Base-by-base conservation (phyloP, 2,113 vertebrate species). In the Pyxicephalus adspersus region DNA sequence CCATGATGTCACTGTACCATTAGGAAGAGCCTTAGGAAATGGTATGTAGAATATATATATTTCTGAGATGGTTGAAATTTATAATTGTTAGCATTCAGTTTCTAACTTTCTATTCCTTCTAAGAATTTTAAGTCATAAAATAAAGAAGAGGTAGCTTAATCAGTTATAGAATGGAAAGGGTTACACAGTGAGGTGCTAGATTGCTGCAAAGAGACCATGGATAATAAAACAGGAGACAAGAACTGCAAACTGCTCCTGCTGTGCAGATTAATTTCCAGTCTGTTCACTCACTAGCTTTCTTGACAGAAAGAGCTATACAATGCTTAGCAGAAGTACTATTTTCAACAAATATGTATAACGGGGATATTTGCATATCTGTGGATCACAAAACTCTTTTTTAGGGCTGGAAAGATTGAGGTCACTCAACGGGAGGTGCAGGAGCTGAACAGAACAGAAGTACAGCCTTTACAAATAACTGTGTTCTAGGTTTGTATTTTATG, bases 201-300 rank as follows among this genome's bases (percentile, higher is more conserved):
- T 65, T 82, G 80, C 70, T 2, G 70, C 70, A 74, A 58, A 29
- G 80, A 75, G 80, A 66, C 80, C 61, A 82, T 82, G 71, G 80
- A 75, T 82, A 64, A 75, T 75, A 82, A 82, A 82, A 73, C 80
- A 75, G 80, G 38, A 61, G 61, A 64, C 70, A 64, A 54, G 80
- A 74, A 73, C 51, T 82, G 80, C 28, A 75, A 82, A 82, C 50
- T 65, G 70, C 50, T 75, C 80, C 80, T 66, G 71, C 80, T 75
- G 71, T 75, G 80, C 80, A 29, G 71, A 82, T 82, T 82, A 75
- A 82, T 75, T 82, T 66, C 58, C 80, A 82, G 80, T 75, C 71
- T 82, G 71, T 75, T 74, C 71, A 17, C 61, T 75, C 60, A 65
- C 61, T 50, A 54, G 60, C 51, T 75, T 64, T 52, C 71, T 19